phyloP scores from a whole-genome alignment of 2,888 invertebrate species.

The Scelioninae gen. 1 region DNA sequence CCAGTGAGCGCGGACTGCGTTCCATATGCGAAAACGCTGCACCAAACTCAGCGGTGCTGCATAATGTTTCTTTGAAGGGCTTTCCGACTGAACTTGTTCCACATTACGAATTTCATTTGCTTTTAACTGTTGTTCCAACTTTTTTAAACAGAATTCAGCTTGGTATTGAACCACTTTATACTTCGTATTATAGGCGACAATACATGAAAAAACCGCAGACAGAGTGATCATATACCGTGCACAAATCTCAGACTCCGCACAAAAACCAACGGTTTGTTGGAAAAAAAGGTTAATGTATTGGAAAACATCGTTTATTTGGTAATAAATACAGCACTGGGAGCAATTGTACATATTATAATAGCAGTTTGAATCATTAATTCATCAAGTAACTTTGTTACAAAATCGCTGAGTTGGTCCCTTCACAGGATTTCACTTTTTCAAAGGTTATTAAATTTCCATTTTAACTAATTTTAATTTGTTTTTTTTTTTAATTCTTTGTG shows the following conservation, averaged over 20 bases:
- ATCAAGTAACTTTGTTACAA: too few relatives aligned
- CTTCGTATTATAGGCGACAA: conserved; percentile 28
- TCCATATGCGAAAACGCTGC: conserved; percentile 50
- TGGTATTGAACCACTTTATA: conserved; percentile 39
- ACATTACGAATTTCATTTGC: conserved; percentile 51
- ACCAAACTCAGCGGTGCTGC: conserved; percentile 50
- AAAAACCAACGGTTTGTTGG: not conserved
- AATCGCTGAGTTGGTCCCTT: too few relatives aligned
- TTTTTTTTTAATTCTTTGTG: too few relatives aligned
- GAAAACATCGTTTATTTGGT: too few relatives aligned
- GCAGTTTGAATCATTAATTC: too few relatives aligned
- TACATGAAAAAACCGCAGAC: conserved; percentile 5
- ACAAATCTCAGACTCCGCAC: not conserved
- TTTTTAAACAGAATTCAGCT: conserved; percentile 41
- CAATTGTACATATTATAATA: too few relatives aligned
- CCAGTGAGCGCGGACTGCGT: conserved; percentile 15
- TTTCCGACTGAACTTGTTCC: conserved; percentile 54
- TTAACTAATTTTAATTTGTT: too few relatives aligned
- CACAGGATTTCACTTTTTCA: too few relatives aligned
- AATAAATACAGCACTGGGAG: too few relatives aligned
- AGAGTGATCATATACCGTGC: conserved; percentile 11
- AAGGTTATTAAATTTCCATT: too few relatives aligned
- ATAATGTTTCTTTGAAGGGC: conserved; percentile 63
- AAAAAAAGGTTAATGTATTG: not conserved
- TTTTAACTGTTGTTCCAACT: conserved; percentile 45